Evolutionary conservation across 2,113 vertebrate genomes (phyloP).

Genomic region (Burhinus bistriatus): DNA sequence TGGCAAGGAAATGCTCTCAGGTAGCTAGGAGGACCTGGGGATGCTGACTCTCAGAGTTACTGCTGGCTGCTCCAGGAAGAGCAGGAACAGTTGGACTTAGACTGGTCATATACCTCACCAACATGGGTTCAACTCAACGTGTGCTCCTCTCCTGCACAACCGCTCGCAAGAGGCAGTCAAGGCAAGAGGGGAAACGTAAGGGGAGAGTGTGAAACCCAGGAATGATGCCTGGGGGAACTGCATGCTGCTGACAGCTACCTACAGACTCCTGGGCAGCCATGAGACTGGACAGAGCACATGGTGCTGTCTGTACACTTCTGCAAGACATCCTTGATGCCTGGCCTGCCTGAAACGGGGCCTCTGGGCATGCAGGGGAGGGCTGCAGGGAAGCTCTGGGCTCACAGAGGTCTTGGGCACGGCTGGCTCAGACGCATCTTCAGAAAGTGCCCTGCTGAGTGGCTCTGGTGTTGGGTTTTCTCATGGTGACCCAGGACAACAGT

Average conservation of each 20-base stretch:
- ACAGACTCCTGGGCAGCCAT: not conserved
- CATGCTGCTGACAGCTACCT: not conserved
- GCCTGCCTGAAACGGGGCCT: not conserved
- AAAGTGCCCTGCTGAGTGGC: not conserved
- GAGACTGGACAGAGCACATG: rapidly evolving
- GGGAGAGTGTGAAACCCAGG: not conserved
- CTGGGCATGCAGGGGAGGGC: not conserved
- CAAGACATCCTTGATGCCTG: not conserved
- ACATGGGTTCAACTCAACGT: not conserved
- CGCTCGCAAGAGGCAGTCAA: not conserved
- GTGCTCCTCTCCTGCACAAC: not conserved
- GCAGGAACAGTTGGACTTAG: not conserved
- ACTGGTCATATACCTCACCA: not conserved
- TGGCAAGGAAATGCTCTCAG: not conserved
- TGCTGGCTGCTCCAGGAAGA: not conserved
- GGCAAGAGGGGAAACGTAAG: not conserved
- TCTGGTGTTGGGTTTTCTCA: not conserved
- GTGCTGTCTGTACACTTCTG: not conserved
- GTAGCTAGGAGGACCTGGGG: not conserved
- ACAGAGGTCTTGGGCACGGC: not conserved
- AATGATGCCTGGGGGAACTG: not conserved
- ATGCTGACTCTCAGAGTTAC: not conserved
- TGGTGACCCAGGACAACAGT: not conserved
- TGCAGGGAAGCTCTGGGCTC: not conserved
- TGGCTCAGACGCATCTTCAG: not conserved